Conservation (phyloP, 2,113 vertebrate genomes). For the Lonchura striata region DNA sequence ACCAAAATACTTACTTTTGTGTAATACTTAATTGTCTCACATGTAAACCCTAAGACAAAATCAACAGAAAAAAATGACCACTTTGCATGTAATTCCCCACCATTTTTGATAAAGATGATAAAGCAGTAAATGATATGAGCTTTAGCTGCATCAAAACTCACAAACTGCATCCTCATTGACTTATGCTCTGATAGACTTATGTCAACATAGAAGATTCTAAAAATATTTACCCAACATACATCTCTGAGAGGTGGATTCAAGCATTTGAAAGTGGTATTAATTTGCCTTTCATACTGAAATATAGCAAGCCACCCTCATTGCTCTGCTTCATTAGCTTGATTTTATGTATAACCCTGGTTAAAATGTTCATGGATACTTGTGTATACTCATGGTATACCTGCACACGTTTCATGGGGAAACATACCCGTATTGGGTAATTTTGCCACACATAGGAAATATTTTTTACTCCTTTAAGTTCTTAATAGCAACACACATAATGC, state of each 20-base stretch:
- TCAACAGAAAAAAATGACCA: neutral
- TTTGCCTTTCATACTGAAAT: neutral
- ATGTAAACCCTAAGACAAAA: neutral
- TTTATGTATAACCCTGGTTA: neutral
- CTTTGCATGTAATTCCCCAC: neutral
- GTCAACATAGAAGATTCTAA: neutral
- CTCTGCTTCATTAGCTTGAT: neutral
- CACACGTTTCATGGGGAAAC: neutral
- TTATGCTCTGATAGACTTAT: neutral
- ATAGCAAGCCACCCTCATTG: accelerated
- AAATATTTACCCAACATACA: neutral
- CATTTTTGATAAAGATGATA: neutral
- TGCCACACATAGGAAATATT: neutral
- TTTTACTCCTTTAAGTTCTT: neutral
- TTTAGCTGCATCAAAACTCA: neutral
- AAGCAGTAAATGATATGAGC: neutral
- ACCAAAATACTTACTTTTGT: neutral
- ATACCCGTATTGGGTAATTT: neutral
- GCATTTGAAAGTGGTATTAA: neutral
- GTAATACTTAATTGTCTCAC: neutral
- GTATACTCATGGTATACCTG: neutral
- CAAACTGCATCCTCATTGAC: neutral
- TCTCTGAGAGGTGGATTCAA: neutral
- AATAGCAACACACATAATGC: neutral
- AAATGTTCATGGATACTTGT: neutral